Base-by-base conservation (phyloP, 1,140 invertebrate genomes). In the Nixonia krombeini region DNA sequence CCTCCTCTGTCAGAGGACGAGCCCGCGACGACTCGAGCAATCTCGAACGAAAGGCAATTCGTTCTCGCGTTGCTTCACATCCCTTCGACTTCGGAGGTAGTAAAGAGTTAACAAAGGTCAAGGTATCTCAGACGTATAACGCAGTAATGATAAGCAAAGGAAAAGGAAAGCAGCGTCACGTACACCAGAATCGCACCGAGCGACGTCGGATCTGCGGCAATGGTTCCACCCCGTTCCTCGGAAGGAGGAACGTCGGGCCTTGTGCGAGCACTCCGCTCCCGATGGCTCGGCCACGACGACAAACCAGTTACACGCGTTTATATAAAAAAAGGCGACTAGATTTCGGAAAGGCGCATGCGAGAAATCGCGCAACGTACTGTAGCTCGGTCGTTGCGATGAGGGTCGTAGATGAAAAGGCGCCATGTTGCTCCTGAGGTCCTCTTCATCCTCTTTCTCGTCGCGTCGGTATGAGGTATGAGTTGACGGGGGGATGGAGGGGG, bases 381-480 rank as follows among this genome's bases (percentile, higher is more conserved):
- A n/a, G n/a, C n/a, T n/a, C n/a, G n/a, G n/a, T n/a, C n/a, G n/a
- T n/a, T n/a, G 4, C 12, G 9, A 31, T 31, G 29, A 31, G 29
- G 8, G 29, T 10, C 9, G 29, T 2, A n/a, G 29, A 31, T n/a
- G 8, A 31, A 10, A 31, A n/a, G 29, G 12, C 29, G 29, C 29
- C 3, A 31, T 10, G 9, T n/a, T n/a, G 9, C 9, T n/a, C n/a
- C n/a, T n/a, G n/a, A n/a, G n/a, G 29, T 31, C 9, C 9, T 31
- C 29, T 31, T 31, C 29, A n/a, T 31, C 12, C 12, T n/a, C 29
- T 31, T 31, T 8, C 8, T 8, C 29, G 9, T 31, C 29, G 9
- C 29, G 29, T 31, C 29, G 8, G 29, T n/a, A n/a, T n/a, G n/a
- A n/a, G n/a, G n/a, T n/a, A n/a, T 31, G 29, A 31, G 29, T 31